Evolutionary conservation across 2,888 invertebrate genomes (phyloP).

Genomic region (Blastobasis lacticolella): DNA sequence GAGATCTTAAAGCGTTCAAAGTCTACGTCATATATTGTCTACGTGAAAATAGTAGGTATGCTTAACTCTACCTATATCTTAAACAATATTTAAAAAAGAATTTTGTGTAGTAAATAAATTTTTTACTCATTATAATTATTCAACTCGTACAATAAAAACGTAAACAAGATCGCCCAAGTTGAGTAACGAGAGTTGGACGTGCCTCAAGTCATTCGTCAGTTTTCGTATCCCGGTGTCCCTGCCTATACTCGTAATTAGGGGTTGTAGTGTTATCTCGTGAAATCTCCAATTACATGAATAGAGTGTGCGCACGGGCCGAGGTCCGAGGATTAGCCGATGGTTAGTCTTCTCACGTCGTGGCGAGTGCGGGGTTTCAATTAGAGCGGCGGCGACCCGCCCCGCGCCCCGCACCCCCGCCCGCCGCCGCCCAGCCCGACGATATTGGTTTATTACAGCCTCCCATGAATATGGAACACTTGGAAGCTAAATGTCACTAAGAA

Average conservation of each 20-base stretch:
- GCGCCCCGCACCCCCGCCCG: slow-evolving; percentile 4
- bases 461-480: slow-evolving; percentile 40
- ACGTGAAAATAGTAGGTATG: no score
- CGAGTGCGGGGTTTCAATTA: slow-evolving; percentile 58
- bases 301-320: slow-evolving; percentile 29
- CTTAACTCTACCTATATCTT: no score
- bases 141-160: no score
- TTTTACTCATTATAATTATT: no score
- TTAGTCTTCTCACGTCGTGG: slow-evolving; percentile 67
- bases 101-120: no score
- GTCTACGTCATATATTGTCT: no score
- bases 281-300: slow-evolving; percentile 62
- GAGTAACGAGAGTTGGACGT: no score
- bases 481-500: slow-evolving; percentile 8
- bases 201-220: no score
- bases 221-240: no score
- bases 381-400: slow-evolving; percentile 23
- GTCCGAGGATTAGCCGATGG: slow-evolving; percentile 53
- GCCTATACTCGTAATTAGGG: slow-evolving; percentile 48
- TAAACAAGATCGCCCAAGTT: no score
- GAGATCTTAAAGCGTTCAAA: no score
- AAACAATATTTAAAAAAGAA: no score
- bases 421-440: slow-evolving; percentile 41
- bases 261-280: slow-evolving; percentile 66
- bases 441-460: slow-evolving; percentile 50